Evolutionary conservation across 1,140 invertebrate genomes (phyloP).

Genomic region (Goniozus legneri): DNA sequence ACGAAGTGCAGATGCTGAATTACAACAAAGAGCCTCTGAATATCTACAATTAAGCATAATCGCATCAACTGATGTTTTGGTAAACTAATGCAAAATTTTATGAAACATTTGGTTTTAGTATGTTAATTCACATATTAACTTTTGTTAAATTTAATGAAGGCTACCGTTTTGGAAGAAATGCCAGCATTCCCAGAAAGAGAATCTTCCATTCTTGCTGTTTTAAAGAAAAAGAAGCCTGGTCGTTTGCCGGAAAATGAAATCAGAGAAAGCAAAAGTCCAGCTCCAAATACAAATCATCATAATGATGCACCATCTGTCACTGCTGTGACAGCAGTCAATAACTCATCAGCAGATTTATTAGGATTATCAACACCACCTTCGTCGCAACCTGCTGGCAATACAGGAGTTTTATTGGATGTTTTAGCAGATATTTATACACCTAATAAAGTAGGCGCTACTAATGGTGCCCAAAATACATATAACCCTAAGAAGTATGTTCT

Average conservation of each 20-base stretch:
- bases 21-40: conserved; percentile 97
- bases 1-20: conserved; percentile 94
- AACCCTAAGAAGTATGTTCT: conserved; percentile 75
- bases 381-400: conserved; percentile 63
- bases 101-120: too few species aligned
- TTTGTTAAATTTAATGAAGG: conserved; percentile 58
- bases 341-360: conserved; percentile 75
- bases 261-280: conserved; percentile 75
- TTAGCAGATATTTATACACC: conserved; percentile 81
- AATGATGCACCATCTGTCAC: conserved; percentile 48
- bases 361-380: conserved; percentile 79
- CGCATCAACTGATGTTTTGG: conserved; percentile 93
- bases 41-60: conserved; percentile 96
- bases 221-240: conserved; percentile 97
- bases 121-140: too few species aligned
- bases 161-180: conserved; percentile 99
- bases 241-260: conserved; percentile 82
- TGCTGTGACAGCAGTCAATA: conserved; percentile 43
- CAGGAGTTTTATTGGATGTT: conserved; percentile 83
- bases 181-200: conserved; percentile 99
- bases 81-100: too few species aligned
- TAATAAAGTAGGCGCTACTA: conserved; percentile 60
- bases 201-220: conserved; percentile 93
- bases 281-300: conserved; percentile 62
- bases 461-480: conserved; percentile 63